phyloP scores from a whole-genome alignment of 1,140 invertebrate species.

The Ridgeia piscesae region DNA sequence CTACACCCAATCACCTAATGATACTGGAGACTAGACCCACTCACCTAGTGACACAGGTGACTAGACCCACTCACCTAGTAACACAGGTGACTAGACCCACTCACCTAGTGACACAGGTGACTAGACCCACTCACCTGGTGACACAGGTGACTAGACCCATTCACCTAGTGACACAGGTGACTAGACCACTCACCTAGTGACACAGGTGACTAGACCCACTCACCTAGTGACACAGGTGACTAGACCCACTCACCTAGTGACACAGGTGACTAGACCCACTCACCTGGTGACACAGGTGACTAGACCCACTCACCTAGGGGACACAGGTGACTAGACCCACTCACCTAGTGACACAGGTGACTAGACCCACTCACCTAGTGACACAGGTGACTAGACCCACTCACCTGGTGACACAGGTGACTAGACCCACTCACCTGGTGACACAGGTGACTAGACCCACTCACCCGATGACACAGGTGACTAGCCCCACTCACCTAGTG shows the following conservation, averaged over 20 bases:
- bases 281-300: conserved; percentile 39
- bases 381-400: neutral
- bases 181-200: too few relatives aligned
- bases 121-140: conserved; percentile 40
- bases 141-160: neutral
- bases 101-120: too few relatives aligned
- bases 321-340: neutral
- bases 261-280: neutral
- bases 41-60: too few relatives aligned
- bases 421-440: conserved; percentile 40
- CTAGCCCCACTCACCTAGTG: too few relatives aligned
- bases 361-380: too few relatives aligned
- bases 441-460: neutral
- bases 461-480: too few relatives aligned
- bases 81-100: too few relatives aligned
- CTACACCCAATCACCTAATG: conserved; percentile 40
- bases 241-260: too few relatives aligned
- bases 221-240: too few relatives aligned
- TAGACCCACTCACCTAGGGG: conserved; percentile 38
- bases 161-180: too few relatives aligned
- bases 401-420: conserved; percentile 39
- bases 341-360: too few relatives aligned
- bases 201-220: neutral
- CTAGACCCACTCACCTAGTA: conserved; percentile 41
- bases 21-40: too few relatives aligned